Evolutionary conservation across 2,797 vertebrate genomes (phyloP).

Genomic region (Danionella dracula): DNA sequence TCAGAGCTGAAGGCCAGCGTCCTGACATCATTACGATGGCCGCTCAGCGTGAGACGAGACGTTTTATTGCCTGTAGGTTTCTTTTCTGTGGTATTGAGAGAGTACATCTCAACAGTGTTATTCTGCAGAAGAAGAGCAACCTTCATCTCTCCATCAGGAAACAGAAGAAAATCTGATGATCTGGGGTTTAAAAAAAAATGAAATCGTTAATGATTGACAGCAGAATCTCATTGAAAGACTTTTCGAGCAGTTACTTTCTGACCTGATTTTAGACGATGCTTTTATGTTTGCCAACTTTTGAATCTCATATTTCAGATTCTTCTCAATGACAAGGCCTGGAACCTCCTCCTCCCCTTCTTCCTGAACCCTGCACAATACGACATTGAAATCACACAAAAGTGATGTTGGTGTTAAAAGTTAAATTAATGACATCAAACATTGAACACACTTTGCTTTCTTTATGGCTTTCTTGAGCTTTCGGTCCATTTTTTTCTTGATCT

Average conservation of each 20-base stretch:
- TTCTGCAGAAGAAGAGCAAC: constrained; percentile 87
- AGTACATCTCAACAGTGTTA: constrained; percentile 83
- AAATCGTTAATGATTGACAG: no score
- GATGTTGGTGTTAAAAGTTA: not conserved
- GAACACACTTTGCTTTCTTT: constrained; percentile 83
- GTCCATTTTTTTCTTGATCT: constrained; percentile 78
- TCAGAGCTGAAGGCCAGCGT: constrained; percentile 94
- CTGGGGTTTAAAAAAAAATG: constrained; percentile 55
- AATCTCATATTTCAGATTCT: constrained; percentile 78
- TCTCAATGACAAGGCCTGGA: constrained; percentile 57
- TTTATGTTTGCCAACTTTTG: constrained; percentile 76
- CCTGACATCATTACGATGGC: constrained; percentile 87
- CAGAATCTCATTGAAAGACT: no score
- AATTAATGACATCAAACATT: not conserved
- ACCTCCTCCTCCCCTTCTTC: constrained; percentile 53
- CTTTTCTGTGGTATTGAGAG: constrained; percentile 61
- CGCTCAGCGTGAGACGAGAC: constrained; percentile 77
- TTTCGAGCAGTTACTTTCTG: not conserved
- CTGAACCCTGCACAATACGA: constrained; percentile 62
- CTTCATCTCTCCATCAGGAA: constrained; percentile 84
- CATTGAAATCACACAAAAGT: not conserved
- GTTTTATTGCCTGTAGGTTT: constrained; percentile 66
- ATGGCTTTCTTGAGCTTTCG: constrained; percentile 86
- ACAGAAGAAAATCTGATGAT: constrained; percentile 79
- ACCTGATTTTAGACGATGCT: constrained; percentile 94